Evolutionary conservation across 1,140 invertebrate genomes (phyloP), one percentile per base, ranked within the genome.

Genomic region (Drosophila lini): DNA sequence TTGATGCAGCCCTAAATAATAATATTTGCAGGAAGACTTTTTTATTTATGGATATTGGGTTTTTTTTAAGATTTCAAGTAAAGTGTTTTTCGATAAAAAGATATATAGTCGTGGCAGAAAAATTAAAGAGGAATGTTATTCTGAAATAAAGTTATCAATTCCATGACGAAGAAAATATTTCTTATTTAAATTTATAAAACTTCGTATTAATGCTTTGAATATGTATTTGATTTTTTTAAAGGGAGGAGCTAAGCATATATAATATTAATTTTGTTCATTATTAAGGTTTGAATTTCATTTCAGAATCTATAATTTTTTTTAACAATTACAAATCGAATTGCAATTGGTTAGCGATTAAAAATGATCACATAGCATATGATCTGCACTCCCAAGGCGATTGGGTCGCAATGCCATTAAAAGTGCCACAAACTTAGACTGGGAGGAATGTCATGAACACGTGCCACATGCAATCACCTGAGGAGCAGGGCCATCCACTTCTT

Each of bases 361-460:
- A 32, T 67, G 31, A 69, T 67, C 38, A 67, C 38, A 67, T n/a
- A 36, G 31, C 32, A 53, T 53, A n/a, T 31, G 38, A 67, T 69
- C 32, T 42, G 60, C 31, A 41, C 16, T 53, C n/a, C 25, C 67
- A 73, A 73, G 69, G 69, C 31, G 10, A 73, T 59, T 48, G 42
- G 10, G 40, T 41, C 25, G 65, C 15, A 45, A 53, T 58, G 52
- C 71, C 52, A 57, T 77, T 44, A 56, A 58, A 16, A 70, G 44
- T 53, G 36, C 53, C 44, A 32, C 52, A 58, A 22, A 67, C 32
- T 55, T 67, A 60, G 68, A 67, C 58, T 83, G 55, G 57, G 38
- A 74, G 75, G 78, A 84, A 81, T 81, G 82, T 61, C 78, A 67
- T 70, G 74, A 85, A 45, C 82, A 81, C 78, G 82, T 85, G 81